Conservation (phyloP, 1,140 invertebrate genomes). For the Aphelenchoides fujianensis region DNA sequence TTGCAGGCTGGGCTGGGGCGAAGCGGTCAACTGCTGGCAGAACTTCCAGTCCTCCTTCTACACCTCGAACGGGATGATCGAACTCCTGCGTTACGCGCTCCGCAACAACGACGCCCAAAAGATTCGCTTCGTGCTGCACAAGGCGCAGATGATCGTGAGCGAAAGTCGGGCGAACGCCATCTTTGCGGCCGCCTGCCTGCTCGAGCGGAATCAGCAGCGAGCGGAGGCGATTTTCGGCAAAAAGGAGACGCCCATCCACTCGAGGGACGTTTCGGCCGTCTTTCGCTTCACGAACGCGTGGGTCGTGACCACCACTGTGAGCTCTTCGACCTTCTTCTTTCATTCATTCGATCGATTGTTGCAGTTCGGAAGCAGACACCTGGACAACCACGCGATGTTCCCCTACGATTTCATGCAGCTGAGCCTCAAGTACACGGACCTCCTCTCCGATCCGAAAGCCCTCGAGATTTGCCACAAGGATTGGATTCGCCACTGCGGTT, state of each 20-base stretch:
- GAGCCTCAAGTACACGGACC: constrained; percentile 25
- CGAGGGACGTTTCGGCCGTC: constrained; percentile 6
- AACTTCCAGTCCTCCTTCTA: constrained; percentile 30
- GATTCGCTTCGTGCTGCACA: constrained; percentile 26
- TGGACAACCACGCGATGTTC: too few species aligned
- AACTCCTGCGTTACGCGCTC: constrained; percentile 27
- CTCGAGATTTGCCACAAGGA: constrained; percentile 25
- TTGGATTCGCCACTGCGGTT: constrained; percentile 26
- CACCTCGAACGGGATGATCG: constrained; percentile 26
- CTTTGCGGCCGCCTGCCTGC: constrained; percentile 24
- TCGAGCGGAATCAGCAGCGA: not conserved
- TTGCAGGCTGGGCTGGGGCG: constrained; percentile 30
- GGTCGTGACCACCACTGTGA: not conserved
- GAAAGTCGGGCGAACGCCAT: constrained; percentile 31
- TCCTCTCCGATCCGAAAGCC: constrained; percentile 15
- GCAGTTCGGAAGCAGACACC: too few species aligned
- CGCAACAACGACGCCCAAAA: constrained; percentile 18
- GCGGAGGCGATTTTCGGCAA: constrained; percentile 21
- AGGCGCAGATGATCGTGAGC: constrained; percentile 22
- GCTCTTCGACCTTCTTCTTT: too few species aligned
- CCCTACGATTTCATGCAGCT: constrained; percentile 9
- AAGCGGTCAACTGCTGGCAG: constrained; percentile 30
- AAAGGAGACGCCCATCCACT: constrained; percentile 8
- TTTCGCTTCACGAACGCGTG: constrained; percentile 25
- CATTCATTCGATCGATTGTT: not conserved